Base-by-base conservation (phyloP, 2,113 vertebrate species). In the Ranitomeya imitator region DNA sequence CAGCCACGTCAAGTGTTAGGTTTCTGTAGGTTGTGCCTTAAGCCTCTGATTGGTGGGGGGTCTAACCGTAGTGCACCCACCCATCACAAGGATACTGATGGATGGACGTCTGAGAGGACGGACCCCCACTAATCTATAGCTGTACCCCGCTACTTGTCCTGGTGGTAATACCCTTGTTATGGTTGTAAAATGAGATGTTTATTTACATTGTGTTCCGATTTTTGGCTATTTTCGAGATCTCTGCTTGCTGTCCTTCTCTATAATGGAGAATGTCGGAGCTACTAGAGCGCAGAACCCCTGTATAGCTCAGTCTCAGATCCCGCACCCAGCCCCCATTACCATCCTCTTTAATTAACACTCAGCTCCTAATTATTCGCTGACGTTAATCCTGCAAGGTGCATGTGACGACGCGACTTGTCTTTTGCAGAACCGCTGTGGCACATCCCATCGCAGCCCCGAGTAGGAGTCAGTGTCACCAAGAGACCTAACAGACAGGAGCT, bases 401-500 rank as follows among this genome's bases (percentile, higher is more conserved):
- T 57, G 18, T 91, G 85, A 79, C 19, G 1, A 19, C 4, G 21
- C 21, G 6, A 23, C 21, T 54, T 19, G 85, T 31, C 92, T 23
- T 86, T 45, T 78, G 7, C 94, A 98, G 97, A 99, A 85, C 97
- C 97, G 8, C 89, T 97, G 89, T 99, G 97, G 97, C 97, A 98
- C 74, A 93, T 98, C 65, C 96, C 97, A 0, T 93, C 90, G 0
- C 93, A 94, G 18, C 90, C 94, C 6, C 93, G 97, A 73, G 91
- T 94, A 18, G 92, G 94, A 0, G 91, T 90, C 23, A 93, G 92
- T 0, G 83, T 90, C 13, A 95, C 91, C 93, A 97, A 97, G 88
- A 94, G 96, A 51, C 1, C 92, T 1, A 79, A 92, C 91, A 92
- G 96, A 90, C 96, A 96, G 93, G 97, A 99, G 8, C 26, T 92